Evolutionary conservation across 1,140 invertebrate genomes (phyloP), one percentile per base, ranked within the genome.

Genomic region (Harlomillsia oculata): DNA sequence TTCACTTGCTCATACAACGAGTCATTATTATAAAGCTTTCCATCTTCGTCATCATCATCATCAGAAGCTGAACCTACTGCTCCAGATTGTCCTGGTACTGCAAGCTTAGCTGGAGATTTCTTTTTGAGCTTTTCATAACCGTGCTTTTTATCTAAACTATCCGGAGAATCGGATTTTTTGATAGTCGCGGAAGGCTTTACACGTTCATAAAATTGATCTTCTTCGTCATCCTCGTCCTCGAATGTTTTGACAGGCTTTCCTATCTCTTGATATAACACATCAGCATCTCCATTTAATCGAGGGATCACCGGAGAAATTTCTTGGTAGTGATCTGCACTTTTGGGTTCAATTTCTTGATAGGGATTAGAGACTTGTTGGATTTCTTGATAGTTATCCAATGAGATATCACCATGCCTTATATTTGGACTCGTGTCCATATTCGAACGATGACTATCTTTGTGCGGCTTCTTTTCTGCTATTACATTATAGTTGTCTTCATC

Each of bases 401-500:
- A 14, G 39, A 11, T 41, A 18, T 11, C 6, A 16, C 6, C 6
- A 41, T 18, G 11, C 6, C 11, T 6, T 6, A 18, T 20, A 16
- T 16, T 41, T 41, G 6, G 20, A 43, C 28, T 41, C 4, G 46
- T 43, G 23, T 45, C 39, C 20, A 26, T 21, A 28, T 28, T 20
- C 32, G 37, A 45, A 23, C 26, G 25, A 25, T 25, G 25, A 13
- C 25, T 14, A 11, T 32, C 36, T 11, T 30, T 20, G 1, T 20
- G 23, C 14, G 28, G 39, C 9, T 41, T 44, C 43, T 41, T 40
- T 48, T 64, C 63, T 18, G 59, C 40, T 21, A 64, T 60, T 18
- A 64, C 51, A 30, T 64, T 64, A 53, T 64, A 64, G 44, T 64
- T 64, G 37, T 64, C 63, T 49, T 64, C 63, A 37, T 64, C 62